Evolutionary conservation across 1,140 invertebrate genomes (phyloP).

Genomic region (Drosophila elegans): DNA sequence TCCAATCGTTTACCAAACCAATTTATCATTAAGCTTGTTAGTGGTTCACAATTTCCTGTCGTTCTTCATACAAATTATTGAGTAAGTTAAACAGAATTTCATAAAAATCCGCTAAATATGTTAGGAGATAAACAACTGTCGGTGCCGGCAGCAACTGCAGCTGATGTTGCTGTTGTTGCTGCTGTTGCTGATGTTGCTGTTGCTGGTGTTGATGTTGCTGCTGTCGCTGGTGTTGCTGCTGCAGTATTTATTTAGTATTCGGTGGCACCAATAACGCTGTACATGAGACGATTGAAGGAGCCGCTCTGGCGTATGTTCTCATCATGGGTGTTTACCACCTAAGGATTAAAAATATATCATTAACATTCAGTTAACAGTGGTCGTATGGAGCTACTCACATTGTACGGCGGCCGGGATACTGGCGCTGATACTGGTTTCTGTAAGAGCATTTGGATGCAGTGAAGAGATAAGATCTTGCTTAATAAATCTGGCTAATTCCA

Average conservation of each 20-base stretch:
- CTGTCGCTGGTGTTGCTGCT: slow-evolving; percentile 45
- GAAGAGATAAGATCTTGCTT: slow-evolving; percentile 24
- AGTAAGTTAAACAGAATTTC: slow-evolving; percentile 79
- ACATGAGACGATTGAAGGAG: slow-evolving; percentile 96
- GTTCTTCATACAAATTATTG: slow-evolving; percentile 72
- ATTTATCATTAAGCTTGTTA: slow-evolving; percentile 64
- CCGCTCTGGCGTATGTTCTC: slow-evolving; percentile 95
- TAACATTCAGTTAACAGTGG: background rate
- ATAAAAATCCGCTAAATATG: slow-evolving; percentile 81
- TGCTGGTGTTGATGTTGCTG: slow-evolving; percentile 35
- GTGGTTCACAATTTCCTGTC: slow-evolving; percentile 60
- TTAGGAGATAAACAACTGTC: slow-evolving; percentile 67
- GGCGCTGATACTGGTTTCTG: slow-evolving; percentile 83
- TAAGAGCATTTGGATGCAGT: slow-evolving; percentile 34
- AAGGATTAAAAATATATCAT: background rate
- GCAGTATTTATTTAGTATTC: slow-evolving; percentile 87
- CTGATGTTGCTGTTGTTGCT: slow-evolving; percentile 41
- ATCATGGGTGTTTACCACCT: slow-evolving; percentile 86
- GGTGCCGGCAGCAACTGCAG: slow-evolving; percentile 35
- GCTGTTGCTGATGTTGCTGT: slow-evolving; percentile 36
- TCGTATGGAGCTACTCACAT: slow-evolving; percentile 63
- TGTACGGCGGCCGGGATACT: slow-evolving; percentile 83
- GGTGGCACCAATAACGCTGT: slow-evolving; percentile 92
- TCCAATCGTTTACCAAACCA: slow-evolving; percentile 59
- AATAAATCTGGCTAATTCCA: slow-evolving; percentile 22